phyloP scores from a whole-genome alignment of 2,113 vertebrate species.

The Rhegmatorhina hoffmannsi region DNA sequence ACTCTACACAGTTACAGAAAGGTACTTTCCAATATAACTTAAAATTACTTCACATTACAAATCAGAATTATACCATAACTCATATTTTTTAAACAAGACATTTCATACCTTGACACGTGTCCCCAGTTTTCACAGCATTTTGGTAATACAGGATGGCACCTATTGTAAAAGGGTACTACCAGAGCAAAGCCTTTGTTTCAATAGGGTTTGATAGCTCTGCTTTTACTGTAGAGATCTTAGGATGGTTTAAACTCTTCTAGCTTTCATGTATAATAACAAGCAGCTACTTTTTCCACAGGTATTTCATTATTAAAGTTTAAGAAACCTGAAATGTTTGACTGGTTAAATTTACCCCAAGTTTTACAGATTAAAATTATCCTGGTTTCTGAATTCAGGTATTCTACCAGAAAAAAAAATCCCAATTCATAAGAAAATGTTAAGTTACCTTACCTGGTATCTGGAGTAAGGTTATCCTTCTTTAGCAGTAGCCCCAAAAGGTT shows the following conservation, averaged over 20 bases:
- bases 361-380: not conserved
- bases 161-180: not conserved
- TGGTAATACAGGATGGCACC: not conserved
- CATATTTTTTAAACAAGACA: not conserved
- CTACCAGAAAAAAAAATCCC: not conserved
- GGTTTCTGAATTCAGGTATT: not conserved
- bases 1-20: not conserved
- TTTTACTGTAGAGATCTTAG: not conserved
- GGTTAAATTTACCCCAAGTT: not conserved
- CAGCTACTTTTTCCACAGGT: not conserved
- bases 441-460: slow-evolving; percentile 94
- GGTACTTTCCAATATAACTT: not conserved
- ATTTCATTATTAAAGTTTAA: not conserved
- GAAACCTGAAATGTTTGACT: accelerated
- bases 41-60: not conserved
- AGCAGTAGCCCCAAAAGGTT: slow-evolving; percentile 89
- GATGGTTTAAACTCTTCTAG: not conserved
- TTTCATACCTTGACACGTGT: not conserved
- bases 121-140: not conserved
- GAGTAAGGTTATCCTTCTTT: slow-evolving; percentile 88
- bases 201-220: not conserved
- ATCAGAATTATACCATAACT: not conserved
- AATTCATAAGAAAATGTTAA: not conserved
- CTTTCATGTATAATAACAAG: not conserved
- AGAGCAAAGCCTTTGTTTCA: not conserved